Conservation (phyloP, 2,113 vertebrate species). For the Cygnus atratus region DNA sequence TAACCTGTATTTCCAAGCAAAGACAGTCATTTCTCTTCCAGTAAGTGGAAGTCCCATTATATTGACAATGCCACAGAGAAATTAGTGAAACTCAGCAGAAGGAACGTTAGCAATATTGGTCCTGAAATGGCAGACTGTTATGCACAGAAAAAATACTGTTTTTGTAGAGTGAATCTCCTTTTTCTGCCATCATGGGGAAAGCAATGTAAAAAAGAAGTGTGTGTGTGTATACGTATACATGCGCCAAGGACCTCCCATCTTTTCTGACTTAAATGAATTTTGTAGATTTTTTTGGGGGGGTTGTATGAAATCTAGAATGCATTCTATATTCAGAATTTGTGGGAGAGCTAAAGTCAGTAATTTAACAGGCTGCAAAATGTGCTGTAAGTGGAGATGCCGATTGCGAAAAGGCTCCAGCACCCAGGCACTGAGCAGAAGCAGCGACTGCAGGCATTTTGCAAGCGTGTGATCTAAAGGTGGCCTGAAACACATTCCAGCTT, state of each 20-base stretch:
- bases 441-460: neutral
- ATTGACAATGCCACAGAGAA: conserved; percentile 15
- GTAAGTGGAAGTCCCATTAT: conserved; percentile 18
- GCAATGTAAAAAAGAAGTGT: neutral
- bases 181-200: neutral
- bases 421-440: neutral
- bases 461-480: rapidly evolving
- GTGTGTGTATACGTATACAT: neutral
- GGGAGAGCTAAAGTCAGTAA: neutral
- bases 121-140: conserved; percentile 3
- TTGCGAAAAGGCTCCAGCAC: neutral
- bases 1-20: conserved; percentile 5
- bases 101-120: neutral
- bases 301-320: neutral
- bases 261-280: neutral
- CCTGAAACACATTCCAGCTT: neutral
- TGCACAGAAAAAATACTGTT: neutral
- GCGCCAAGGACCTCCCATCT: neutral
- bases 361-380: neutral
- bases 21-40: conserved; percentile 3
- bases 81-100: conserved; percentile 43
- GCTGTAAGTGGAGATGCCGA: neutral
- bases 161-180: neutral
- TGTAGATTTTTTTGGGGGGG: neutral
- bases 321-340: neutral